Percentiles rank a stretch among this genome's conserved stretches.
Conservation (phyloP, 2,113 vertebrate genomes). For the Apaloderma vittatum region DNA sequence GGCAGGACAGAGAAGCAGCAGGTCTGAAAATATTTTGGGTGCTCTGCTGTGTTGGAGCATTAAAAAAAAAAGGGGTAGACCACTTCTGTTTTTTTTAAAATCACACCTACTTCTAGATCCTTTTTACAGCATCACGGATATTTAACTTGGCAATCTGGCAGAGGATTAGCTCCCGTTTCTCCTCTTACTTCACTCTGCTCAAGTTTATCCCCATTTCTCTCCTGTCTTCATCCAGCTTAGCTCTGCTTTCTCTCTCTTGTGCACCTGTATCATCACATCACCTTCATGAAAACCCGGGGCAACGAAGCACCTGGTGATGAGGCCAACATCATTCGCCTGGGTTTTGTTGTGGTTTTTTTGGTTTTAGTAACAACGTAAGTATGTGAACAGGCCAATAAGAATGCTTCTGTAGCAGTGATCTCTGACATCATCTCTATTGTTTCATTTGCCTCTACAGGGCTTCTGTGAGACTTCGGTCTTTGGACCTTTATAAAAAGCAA, state of each 20-base stretch:
- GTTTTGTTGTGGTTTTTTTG: background rate
- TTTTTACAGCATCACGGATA: background rate
- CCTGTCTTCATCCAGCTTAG: background rate
- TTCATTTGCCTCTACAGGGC: background rate
- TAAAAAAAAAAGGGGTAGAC: no score
- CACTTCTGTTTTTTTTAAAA: background rate
- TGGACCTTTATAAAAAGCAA: background rate
- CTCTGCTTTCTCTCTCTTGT: background rate
- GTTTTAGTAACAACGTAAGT: background rate
- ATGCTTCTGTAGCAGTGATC: background rate
- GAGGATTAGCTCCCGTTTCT: background rate
- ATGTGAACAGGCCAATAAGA: background rate
- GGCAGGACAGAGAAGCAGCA: background rate
- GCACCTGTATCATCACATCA: rapidly evolving
- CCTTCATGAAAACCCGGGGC: background rate
- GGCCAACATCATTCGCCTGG: background rate
- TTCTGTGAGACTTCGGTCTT: background rate
- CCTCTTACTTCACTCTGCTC: background rate
- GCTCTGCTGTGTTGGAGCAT: background rate
- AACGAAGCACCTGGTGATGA: background rate
- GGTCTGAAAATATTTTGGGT: rapidly evolving
- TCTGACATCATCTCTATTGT: background rate
- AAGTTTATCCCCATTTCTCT: background rate
- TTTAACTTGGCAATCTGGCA: background rate
- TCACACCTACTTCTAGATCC: background rate